phyloP scores from a whole-genome alignment of 2,113 vertebrate species.

The Mobula birostris region DNA sequence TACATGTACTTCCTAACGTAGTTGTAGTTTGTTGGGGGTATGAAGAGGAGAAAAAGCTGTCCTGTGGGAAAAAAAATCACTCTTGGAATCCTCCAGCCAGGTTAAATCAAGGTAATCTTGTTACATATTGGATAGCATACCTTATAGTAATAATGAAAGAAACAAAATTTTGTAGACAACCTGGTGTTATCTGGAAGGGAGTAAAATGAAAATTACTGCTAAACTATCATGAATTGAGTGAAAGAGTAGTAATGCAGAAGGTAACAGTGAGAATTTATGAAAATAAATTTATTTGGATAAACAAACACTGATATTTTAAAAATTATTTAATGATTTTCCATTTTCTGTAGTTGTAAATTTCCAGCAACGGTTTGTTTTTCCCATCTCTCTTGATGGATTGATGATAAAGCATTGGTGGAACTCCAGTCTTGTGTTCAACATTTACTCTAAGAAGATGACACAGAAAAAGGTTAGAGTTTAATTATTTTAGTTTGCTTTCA shows the following conservation, averaged over 20 bases:
- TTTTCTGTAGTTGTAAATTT: conserved; percentile 74
- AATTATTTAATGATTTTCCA: conserved; percentile 36
- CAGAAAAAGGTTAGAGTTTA: conserved; percentile 73
- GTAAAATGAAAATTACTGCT: background rate
- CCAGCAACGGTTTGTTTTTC: conserved; percentile 72
- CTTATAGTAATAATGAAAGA: background rate
- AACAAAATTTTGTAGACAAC: background rate
- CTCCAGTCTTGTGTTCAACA: conserved; percentile 70
- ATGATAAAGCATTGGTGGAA: conserved; percentile 73
- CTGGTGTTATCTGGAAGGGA: background rate
- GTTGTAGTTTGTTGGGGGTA: background rate
- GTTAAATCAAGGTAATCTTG: background rate
- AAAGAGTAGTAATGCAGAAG: background rate
- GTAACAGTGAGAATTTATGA: background rate
- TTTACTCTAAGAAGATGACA: conserved; percentile 66
- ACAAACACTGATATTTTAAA: background rate
- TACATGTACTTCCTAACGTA: background rate
- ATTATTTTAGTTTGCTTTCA: background rate
- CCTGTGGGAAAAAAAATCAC: background rate
- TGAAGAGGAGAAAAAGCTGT: background rate
- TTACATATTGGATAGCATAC: too few species aligned
- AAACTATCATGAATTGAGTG: background rate
- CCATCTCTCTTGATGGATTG: conserved; percentile 58
- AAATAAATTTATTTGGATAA: background rate
- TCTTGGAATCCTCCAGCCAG: background rate